phyloP scores from a whole-genome alignment of 2,888 invertebrate genomes.

The Augochlorella aurata region DNA sequence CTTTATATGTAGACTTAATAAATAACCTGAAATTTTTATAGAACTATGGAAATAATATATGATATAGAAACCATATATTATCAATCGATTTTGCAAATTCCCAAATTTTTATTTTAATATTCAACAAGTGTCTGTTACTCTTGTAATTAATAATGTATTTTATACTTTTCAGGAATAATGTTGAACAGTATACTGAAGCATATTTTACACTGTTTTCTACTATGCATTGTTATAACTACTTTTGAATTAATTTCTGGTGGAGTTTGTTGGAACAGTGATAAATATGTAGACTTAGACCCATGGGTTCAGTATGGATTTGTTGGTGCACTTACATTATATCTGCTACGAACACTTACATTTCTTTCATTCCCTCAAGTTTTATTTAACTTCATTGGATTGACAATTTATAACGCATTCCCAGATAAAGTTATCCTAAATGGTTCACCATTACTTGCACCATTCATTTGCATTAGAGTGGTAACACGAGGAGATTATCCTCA shows the following conservation, averaged over 20 bases:
- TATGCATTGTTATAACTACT: slow-evolving; percentile 88
- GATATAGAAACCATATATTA: no score
- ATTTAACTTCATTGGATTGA: slow-evolving; percentile 93
- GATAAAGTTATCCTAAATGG: slow-evolving; percentile 94
- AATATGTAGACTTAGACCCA: slow-evolving; percentile 86
- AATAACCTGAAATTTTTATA: no score
- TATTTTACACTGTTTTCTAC: slow-evolving; percentile 89
- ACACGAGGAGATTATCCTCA: slow-evolving; percentile 97
- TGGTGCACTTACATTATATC: slow-evolving; percentile 89
- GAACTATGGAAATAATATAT: background rate
- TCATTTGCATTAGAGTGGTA: slow-evolving; percentile 96
- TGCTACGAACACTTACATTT: slow-evolving; percentile 90
- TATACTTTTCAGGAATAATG: slow-evolving; percentile 75
- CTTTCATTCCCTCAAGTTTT: slow-evolving; percentile 94
- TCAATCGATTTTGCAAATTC: no score
- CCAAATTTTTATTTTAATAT: background rate
- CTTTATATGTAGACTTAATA: no score
- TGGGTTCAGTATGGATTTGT: slow-evolving; percentile 91
- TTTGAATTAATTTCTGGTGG: slow-evolving; percentile 84
- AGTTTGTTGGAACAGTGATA: slow-evolving; percentile 79
- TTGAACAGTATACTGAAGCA: slow-evolving; percentile 89
- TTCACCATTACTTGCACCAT: slow-evolving; percentile 95
- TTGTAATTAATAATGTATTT: slow-evolving; percentile 14
- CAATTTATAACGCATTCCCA: slow-evolving; percentile 96
- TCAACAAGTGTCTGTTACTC: background rate